Base-by-base conservation (phyloP, 2,113 vertebrate genomes). In the Daboia siamensis region DNA sequence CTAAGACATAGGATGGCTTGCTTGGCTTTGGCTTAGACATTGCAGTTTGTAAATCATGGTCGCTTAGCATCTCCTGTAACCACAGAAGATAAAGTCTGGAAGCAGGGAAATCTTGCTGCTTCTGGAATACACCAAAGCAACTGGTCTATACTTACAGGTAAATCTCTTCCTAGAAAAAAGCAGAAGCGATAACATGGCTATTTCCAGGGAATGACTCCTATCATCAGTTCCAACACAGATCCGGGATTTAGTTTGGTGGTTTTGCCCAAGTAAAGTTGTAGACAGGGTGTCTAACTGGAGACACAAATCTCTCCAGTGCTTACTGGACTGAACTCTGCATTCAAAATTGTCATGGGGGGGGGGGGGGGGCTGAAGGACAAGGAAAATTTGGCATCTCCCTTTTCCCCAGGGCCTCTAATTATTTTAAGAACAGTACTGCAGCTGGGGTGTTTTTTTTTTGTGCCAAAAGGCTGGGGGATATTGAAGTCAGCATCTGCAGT, bases 401-500 rank as follows among this genome's bases (percentile, higher is more conserved):
- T 95, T 91, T 91, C 93, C 93, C 61, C 90, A 95, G 94, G 0
- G 74, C 52, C 93, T 94, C 6, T 93, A 95, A 93, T 94, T 93
- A 92, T 93, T 93, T 90, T 95, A 86, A 95, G 94, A 95, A 64
- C 92, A 90, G 90, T 33, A 5, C 93, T 95, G 61, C 0, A 4
- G 92, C 92, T 95, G 93, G 94, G 9, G 8, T 39, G 1, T 20
- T 2, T 33, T 13, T n/a, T 13, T 92, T 96, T 96, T 95, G 93
- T 94, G 95, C 92, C 87, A 90, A 48, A 93, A 95, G 96, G 95
- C 96, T 95, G 91, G 88, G 57, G 88, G 95, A 97, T 95, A 96
- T 97, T 95, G 95, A 95, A 93, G 91, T 95, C 93, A 85, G 96
- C 96, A 97, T 96, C 96, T 97, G 96, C 93, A 91, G 84, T 95